Base-by-base conservation (phyloP, 1,140 invertebrate genomes). In the Teleogryllus occipitalis region DNA sequence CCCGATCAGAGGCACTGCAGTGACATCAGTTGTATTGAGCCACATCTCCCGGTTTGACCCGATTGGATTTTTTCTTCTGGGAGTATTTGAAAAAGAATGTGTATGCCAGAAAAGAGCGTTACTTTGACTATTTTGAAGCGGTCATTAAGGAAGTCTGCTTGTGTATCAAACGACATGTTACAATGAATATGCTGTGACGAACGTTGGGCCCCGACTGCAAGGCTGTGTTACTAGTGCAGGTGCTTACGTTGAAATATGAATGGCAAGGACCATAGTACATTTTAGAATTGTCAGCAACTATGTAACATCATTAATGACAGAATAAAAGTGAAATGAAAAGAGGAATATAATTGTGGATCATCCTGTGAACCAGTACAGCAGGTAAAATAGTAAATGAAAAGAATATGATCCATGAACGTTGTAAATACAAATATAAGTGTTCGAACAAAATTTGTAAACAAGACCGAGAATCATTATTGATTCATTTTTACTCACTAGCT, bases 311-410 rank as follows among this genome's bases (percentile, higher is more conserved):
- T 72, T 72, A 72, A 21, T 75, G 27, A 21, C 47, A 77, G 47
- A 47, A 27, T 48, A 74, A 76, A 65, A 76, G 10, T 81, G 85
- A 85, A 72, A 72, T 72, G 18, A 72, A 72, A 72, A 72, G 54
- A 72, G 54, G 54, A 18, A 18, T 72, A 72, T 72, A 72, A 72
- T 72, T 72, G 18, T 72, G 54, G 54, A 72, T 72, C 54, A 12
- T 72, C 54, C 54, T 72, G 54, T 72, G n/a, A n/a, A n/a, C n/a
- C n/a, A n/a, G n/a, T n/a, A n/a, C n/a, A n/a, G n/a, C n/a, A n/a
- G n/a, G n/a, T n/a, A n/a, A n/a, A n/a, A n/a, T n/a, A n/a, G n/a
- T n/a, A n/a, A n/a, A n/a, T n/a, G n/a, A n/a, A n/a, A n/a, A n/a
- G n/a, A n/a, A n/a, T n/a, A n/a, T n/a, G n/a, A n/a, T n/a, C n/a